Evolutionary conservation across 1,140 invertebrate species (phyloP), one percentile per base, ranked within the genome.

Genomic region (Chironomus tepperi): DNA sequence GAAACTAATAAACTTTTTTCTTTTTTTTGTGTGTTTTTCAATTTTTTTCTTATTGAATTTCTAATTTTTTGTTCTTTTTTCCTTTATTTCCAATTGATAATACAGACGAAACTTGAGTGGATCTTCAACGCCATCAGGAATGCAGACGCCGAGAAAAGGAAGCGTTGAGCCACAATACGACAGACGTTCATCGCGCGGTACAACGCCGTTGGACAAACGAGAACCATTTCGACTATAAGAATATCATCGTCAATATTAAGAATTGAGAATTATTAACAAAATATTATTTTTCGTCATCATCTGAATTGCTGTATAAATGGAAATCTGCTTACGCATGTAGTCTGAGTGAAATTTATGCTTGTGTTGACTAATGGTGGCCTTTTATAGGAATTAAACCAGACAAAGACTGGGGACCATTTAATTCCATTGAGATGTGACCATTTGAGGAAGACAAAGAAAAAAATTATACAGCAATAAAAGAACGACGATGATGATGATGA

Each of bases 161-260:
- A 82, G 81, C 15, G 80, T 80, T 7, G 81, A 82, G 73, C 81
- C 81, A 9, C 81, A 79, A 16, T 79, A 80, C 74, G 79, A 79
- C 75, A 77, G 79, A 77, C 77, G 81, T 79, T 83, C 82, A 84
- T 80, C 83, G 76, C 82, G 82, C 78, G 87, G 85, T 73, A 86
- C 86, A 42, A 88, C 87, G 67, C 85, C 87, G 15, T 85, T 86
- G 24, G 85, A 88, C 74, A 84, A 87, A 76, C 83, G 87, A 74
- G 88, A 88, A 77, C 89, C 89, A 47, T 89, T 89, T 82, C 84
- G 88, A 80, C 84, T 90, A 65, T 90, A 88, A 85, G 78, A 73
- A 8, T n/a, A n/a, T 19, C 64, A 73, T 75, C 67, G 73, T 73
- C 72, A 74, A 75, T 75, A n/a, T 75, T 78, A 57, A 34, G 24